Evolutionary conservation across 2,113 vertebrate genomes (phyloP), one percentile per base, ranked within the genome.

Genomic region (Macheiramphus alcinus): DNA sequence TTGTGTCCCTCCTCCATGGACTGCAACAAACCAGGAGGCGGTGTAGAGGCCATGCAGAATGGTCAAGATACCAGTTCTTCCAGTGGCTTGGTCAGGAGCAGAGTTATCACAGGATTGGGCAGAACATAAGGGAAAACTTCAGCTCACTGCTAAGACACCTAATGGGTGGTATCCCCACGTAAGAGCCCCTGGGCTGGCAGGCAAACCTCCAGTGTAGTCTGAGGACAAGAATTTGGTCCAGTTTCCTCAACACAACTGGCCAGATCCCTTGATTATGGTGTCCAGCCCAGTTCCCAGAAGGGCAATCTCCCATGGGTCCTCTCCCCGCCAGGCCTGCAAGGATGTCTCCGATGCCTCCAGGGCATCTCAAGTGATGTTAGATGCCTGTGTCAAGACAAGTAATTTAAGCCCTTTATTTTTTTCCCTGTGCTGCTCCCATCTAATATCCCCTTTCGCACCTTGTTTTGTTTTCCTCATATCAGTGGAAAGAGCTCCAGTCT

Each of bases 1-100:
- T 17, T 0, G 0, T 59, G 32, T 26, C 11, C 6, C 13, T 61
- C 22, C 22, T 52, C 11, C 59, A n/a, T 10, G 62, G 52, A 21
- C 20, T 14, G 14, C 5, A 7, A 17, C 40, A 75, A 36, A 31
- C 5, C 34, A 72, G 38, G 34, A 34, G 34, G 56, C 16, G 18
- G 7, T 56, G 10, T 14, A 47, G 43, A 58, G 19, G 13, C 6
- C 31, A 29, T 13, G 4, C 2, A 86, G 36, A 76, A 45, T 8
- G 31, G 19, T 55, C 19, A 42, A 31, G 80, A 48, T 6, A 32
- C 1, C 62, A 36, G 7, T n/a, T 75, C 32, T 26, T 85, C 20
- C 26, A 61, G 8, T 25, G 48, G 21, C 12, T 65, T 67, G 32
- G 7, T 53, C 22, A 56, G 53, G 48, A 80, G 27, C 40, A n/a